Evolutionary conservation across 2,888 invertebrate species (phyloP).

Genomic region (Caenorhabditis japonica): DNA sequence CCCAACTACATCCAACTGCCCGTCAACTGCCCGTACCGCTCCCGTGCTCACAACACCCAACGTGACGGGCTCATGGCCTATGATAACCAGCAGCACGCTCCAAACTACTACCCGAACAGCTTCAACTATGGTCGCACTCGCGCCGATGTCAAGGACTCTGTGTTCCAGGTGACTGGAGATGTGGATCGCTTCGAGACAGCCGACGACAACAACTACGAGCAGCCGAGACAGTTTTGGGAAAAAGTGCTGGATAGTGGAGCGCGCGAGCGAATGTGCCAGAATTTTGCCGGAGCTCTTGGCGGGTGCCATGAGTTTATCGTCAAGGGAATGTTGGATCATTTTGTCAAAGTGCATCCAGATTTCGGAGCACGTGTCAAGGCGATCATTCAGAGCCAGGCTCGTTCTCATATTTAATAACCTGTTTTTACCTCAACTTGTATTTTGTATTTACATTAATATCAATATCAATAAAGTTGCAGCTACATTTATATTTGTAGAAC

Average conservation of each 20-base stretch:
- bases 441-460: constrained; percentile 30
- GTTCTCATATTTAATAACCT: constrained; percentile 38
- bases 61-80: constrained; percentile 87
- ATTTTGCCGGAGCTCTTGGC: constrained; percentile 86
- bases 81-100: constrained; percentile 87
- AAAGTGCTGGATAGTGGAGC: constrained; percentile 86
- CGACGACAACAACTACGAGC: constrained; percentile 90
- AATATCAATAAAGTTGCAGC: too few relatives aligned
- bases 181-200: constrained; percentile 86
- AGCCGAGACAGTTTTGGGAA: constrained; percentile 87
- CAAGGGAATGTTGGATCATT: constrained; percentile 77
- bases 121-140: constrained; percentile 87
- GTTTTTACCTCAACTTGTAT: constrained; percentile 6
- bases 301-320: constrained; percentile 86
- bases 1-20: constrained; percentile 91
- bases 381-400: constrained; percentile 28
- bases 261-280: constrained; percentile 84
- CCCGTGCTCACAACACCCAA: constrained; percentile 84
- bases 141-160: constrained; percentile 75
- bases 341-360: constrained; percentile 51
- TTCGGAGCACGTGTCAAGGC: constrained; percentile 48
- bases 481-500: too few relatives aligned
- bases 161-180: constrained; percentile 84
- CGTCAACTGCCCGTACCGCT: constrained; percentile 88
- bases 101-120: constrained; percentile 97